Conservation (phyloP, 1,140 invertebrate genomes). For the Forficula auricularia region DNA sequence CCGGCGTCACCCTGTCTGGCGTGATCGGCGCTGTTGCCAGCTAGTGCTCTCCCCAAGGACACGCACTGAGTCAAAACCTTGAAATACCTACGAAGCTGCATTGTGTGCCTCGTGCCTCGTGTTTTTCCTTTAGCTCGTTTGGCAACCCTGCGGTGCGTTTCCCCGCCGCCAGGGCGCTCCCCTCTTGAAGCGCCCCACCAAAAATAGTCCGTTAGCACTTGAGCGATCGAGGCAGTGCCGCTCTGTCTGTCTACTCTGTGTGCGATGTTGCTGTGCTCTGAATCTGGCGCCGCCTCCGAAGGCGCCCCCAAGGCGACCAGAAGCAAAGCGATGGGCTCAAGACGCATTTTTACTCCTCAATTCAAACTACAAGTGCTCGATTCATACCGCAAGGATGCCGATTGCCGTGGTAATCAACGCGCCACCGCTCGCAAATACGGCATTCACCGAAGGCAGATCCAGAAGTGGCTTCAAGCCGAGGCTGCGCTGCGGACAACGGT, state of each 20-base stretch:
- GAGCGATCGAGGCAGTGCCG: conserved; percentile 30
- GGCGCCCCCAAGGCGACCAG: conserved; percentile 23
- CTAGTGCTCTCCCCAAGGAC: conserved; percentile 3
- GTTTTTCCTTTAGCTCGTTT: conserved; percentile 40
- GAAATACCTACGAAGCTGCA: not conserved
- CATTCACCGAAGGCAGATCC: conserved; percentile 68
- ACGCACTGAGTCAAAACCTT: not conserved
- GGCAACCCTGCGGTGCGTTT: conserved; percentile 27
- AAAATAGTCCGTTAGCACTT: conserved; percentile 19
- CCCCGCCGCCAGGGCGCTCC: conserved; percentile 20
- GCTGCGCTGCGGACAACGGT: conserved; percentile 38
- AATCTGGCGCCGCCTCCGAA: conserved; percentile 17
- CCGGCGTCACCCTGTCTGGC: conserved; percentile 75
- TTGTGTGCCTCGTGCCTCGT: conserved; percentile 23
- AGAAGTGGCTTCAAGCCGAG: conserved; percentile 75
- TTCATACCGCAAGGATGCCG: conserved; percentile 61
- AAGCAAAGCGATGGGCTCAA: conserved; percentile 44
- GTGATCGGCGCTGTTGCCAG: conserved; percentile 39
- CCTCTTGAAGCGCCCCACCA: conserved; percentile 1
- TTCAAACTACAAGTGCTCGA: conserved; percentile 73
- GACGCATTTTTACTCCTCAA: conserved; percentile 64
- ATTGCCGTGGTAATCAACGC: conserved; percentile 68
- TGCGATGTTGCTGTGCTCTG: conserved; percentile 1
- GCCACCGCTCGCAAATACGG: conserved; percentile 72
- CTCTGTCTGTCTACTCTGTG: conserved; percentile 6